Percentiles rank a stretch among this genome's conserved stretches.
Evolutionary conservation across 1,140 invertebrate genomes (phyloP).

Genomic region (Limonius californicus): DNA sequence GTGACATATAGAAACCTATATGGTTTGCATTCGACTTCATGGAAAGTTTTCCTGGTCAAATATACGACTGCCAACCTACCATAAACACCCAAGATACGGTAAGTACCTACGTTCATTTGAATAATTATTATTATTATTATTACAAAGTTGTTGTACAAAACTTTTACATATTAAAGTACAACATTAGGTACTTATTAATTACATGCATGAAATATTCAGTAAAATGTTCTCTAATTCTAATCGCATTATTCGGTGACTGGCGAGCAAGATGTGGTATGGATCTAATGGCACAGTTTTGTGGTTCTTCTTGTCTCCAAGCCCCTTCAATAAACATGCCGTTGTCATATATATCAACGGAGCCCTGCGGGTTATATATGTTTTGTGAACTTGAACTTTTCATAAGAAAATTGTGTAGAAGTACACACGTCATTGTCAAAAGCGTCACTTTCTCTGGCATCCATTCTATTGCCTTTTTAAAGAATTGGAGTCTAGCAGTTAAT

Average conservation of each 20-base stretch:
- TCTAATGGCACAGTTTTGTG: too few species aligned
- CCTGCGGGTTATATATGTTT: slow-evolving; percentile 16
- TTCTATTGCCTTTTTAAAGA: slow-evolving; percentile 41
- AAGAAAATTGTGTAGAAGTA: slow-evolving; percentile 41
- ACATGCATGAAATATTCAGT: too few species aligned
- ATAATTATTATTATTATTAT: neutral
- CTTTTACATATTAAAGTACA: neutral
- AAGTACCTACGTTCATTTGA: neutral
- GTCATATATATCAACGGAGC: slow-evolving; percentile 9
- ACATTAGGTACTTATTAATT: too few species aligned
- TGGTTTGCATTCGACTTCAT: neutral
- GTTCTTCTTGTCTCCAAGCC: too few species aligned
- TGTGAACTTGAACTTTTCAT: slow-evolving; percentile 28
- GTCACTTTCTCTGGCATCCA: slow-evolving; percentile 30
- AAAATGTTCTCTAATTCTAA: too few species aligned
- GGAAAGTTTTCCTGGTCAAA: neutral
- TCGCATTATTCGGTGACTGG: too few species aligned
- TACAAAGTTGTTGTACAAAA: too few species aligned
- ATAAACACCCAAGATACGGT: neutral
- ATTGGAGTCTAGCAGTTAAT: slow-evolving; percentile 42
- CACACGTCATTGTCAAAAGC: slow-evolving; percentile 30
- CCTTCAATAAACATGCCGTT: too few species aligned
- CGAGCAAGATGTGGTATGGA: too few species aligned
- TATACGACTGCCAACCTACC: neutral
- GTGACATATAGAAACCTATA: neutral